Percentiles rank a stretch among this genome's conserved stretches.
Conservation (phyloP, 2,113 vertebrate genomes). For the Macrotis lagotis region DNA sequence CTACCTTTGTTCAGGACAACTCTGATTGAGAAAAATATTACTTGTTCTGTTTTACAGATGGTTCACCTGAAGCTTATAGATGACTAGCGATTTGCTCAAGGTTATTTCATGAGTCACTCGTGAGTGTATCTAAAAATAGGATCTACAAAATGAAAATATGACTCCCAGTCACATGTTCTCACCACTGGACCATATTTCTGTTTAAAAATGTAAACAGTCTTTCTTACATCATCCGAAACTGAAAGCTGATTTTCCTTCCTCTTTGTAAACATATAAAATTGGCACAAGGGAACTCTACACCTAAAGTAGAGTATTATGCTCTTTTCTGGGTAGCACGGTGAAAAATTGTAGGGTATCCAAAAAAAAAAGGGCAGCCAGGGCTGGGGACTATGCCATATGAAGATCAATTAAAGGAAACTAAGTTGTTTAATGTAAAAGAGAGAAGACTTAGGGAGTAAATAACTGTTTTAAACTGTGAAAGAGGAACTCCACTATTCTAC, state of each 20-base stretch:
- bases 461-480: neutral
- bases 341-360: neutral
- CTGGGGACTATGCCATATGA: neutral
- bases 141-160: constrained; percentile 53
- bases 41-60: neutral
- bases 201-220: constrained; percentile 48
- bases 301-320: neutral
- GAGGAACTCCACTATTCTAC: neutral
- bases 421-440: neutral
- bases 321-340: neutral
- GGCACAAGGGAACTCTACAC: constrained; percentile 50
- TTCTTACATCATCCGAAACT: constrained; percentile 38
- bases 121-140: constrained; percentile 57
- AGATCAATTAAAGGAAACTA: neutral
- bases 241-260: constrained; percentile 59
- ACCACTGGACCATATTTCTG: constrained; percentile 42
- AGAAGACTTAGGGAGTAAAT: neutral
- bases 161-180: constrained; percentile 47
- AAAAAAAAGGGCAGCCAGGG: neutral
- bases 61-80: neutral
- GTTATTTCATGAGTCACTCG: constrained; percentile 59
- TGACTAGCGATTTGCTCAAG: constrained; percentile 29
- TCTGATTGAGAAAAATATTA: neutral
- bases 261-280: constrained; percentile 51
- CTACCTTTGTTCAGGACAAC: neutral